Percentiles rank a stretch among this genome's conserved stretches.
Conservation (phyloP, 2,797 vertebrate species). For the Thaleichthys pacificus region DNA sequence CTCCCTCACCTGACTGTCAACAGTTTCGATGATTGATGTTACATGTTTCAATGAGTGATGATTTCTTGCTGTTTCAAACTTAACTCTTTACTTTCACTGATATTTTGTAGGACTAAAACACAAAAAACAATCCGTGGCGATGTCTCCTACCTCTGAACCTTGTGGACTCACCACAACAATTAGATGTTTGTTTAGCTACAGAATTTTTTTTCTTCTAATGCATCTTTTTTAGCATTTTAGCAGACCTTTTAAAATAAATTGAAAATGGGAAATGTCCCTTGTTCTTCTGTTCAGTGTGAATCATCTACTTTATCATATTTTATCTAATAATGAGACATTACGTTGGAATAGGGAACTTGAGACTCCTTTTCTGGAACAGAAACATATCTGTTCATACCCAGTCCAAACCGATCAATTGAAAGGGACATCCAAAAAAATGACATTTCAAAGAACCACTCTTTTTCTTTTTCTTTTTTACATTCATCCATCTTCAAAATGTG, state of each 20-base stretch:
- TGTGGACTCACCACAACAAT: neutral
- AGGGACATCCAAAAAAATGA: slow-evolving; percentile 68
- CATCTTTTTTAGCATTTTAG: neutral
- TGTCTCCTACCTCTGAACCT: no score
- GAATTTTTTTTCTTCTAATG: neutral
- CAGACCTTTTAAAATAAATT: slow-evolving; percentile 50
- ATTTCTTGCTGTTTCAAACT: no score
- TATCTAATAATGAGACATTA: slow-evolving; percentile 70
- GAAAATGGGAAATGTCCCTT: slow-evolving; percentile 69
- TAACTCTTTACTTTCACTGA: no score
- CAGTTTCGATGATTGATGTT: neutral
- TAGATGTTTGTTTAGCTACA: neutral
- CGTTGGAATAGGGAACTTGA: slow-evolving; percentile 65
- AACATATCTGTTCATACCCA: slow-evolving; percentile 30
- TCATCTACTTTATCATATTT: slow-evolving; percentile 62
- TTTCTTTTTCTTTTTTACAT: slow-evolving; percentile 25
- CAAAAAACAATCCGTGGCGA: no score
- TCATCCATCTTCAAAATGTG: slow-evolving; percentile 74
- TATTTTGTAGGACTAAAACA: no score
- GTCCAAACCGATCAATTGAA: slow-evolving; percentile 65
- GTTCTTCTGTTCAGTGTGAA: slow-evolving; percentile 62
- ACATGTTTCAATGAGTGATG: no score
- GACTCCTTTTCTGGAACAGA: slow-evolving; percentile 58
- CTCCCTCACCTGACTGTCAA: neutral
- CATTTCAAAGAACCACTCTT: slow-evolving; percentile 57